Evolutionary conservation across 2,888 invertebrate species (phyloP).

Genomic region (Apamea epomidion): DNA sequence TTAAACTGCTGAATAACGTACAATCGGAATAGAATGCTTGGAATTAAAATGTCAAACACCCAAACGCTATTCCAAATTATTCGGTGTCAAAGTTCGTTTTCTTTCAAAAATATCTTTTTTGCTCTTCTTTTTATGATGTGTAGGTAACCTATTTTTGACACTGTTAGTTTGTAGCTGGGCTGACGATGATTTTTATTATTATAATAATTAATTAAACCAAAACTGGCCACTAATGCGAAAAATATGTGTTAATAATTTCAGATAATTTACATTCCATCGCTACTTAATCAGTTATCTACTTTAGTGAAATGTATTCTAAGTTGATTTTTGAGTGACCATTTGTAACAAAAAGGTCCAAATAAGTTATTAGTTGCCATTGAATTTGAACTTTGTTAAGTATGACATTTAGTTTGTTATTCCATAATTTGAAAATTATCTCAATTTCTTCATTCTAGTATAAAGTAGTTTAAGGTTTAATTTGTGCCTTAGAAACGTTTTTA

Average conservation of each 20-base stretch:
- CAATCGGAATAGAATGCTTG: background rate
- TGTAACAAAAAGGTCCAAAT: too few relatives aligned
- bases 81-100: background rate
- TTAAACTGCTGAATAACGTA: background rate
- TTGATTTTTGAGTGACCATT: too few relatives aligned
- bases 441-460: too few relatives aligned
- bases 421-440: too few relatives aligned
- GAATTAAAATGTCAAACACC: background rate
- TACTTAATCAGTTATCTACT: too few relatives aligned
- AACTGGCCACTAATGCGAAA: background rate
- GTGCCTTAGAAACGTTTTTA: background rate
- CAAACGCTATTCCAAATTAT: background rate
- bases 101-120: too few relatives aligned
- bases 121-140: background rate
- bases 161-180: background rate
- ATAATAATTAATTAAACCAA: background rate
- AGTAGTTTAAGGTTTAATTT: background rate
- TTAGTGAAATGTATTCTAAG: too few relatives aligned
- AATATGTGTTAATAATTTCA: background rate
- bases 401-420: too few relatives aligned
- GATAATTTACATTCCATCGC: too few relatives aligned
- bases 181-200: background rate
- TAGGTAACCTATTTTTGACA: background rate
- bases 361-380: too few relatives aligned
- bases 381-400: too few relatives aligned